phyloP scores from a whole-genome alignment of 1,140 invertebrate species.

The Coptotermes formosanus region DNA sequence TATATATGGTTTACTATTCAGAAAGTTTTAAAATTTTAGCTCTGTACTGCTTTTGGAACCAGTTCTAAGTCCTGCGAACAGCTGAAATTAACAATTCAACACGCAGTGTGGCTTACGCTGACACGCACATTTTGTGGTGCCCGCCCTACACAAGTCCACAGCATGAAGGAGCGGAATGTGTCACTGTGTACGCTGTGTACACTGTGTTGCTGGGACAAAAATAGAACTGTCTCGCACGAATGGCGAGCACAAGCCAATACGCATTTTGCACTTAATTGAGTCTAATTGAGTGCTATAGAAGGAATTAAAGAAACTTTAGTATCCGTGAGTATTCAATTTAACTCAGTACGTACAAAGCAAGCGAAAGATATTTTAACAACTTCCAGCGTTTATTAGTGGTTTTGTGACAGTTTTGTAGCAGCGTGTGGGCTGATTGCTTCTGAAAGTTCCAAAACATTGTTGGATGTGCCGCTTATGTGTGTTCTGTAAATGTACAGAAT shows the following conservation, averaged over 20 bases:
- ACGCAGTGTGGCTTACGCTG: not conserved
- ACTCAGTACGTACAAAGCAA: too few species aligned
- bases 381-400: too few species aligned
- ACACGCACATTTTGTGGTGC: not conserved
- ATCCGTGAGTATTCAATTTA: too few species aligned
- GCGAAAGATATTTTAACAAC: too few species aligned
- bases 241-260: not conserved
- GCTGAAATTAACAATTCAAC: not conserved
- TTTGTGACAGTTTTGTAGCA: too few species aligned
- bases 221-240: not conserved
- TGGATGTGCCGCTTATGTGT: too few species aligned
- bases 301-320: not conserved
- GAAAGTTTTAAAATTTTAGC: too few species aligned
- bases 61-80: not conserved
- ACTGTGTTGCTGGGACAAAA: not conserved
- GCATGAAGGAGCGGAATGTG: not conserved
- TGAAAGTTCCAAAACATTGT: too few species aligned
- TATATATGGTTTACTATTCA: too few species aligned
- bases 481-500: too few species aligned
- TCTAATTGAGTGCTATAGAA: not conserved
- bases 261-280: not conserved
- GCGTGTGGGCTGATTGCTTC: too few species aligned
- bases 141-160: not conserved
- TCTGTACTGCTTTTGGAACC: too few species aligned
- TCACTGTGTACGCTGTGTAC: not conserved